Percentiles rank a stretch among this genome's conserved stretches.
Evolutionary conservation across 2,888 invertebrate genomes (phyloP).

Genomic region (Nemapogon koenigi): DNA sequence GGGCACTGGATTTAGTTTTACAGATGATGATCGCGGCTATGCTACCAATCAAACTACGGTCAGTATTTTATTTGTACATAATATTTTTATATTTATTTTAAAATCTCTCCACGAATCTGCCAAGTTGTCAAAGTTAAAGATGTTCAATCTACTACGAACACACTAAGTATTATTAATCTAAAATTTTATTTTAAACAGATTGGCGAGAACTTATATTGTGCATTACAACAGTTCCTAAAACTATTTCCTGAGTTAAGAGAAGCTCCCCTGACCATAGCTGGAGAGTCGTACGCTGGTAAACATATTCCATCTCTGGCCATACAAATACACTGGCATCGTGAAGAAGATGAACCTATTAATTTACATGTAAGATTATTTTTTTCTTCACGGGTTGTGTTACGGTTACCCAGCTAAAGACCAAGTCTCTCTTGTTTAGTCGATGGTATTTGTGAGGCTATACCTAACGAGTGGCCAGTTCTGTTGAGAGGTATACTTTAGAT

Average conservation of each 20-base stretch:
- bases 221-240: conserved; percentile 68
- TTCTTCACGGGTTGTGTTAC: too few species aligned
- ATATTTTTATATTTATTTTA: too few species aligned
- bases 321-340: conserved; percentile 57
- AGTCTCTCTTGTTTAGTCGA: too few species aligned
- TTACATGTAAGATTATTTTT: conserved; percentile 35
- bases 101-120: too few species aligned
- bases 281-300: conserved; percentile 71
- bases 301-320: conserved; percentile 67
- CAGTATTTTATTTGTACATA: conserved; percentile 18
- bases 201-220: conserved; percentile 68
- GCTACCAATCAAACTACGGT: conserved; percentile 68
- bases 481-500: too few species aligned
- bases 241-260: conserved; percentile 65
- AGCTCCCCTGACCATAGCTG: conserved; percentile 69
- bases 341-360: conserved; percentile 45
- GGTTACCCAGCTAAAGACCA: too few species aligned
- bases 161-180: too few species aligned
- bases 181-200: conserved; percentile 42
- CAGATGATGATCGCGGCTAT: conserved; percentile 66
- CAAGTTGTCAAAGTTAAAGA: too few species aligned
- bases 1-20: conserved; percentile 72
- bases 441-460: too few species aligned
- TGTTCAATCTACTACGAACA: too few species aligned
- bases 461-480: too few species aligned